Evolutionary conservation across 2,888 invertebrate genomes (phyloP).

Genomic region (Polyploca ridens): DNA sequence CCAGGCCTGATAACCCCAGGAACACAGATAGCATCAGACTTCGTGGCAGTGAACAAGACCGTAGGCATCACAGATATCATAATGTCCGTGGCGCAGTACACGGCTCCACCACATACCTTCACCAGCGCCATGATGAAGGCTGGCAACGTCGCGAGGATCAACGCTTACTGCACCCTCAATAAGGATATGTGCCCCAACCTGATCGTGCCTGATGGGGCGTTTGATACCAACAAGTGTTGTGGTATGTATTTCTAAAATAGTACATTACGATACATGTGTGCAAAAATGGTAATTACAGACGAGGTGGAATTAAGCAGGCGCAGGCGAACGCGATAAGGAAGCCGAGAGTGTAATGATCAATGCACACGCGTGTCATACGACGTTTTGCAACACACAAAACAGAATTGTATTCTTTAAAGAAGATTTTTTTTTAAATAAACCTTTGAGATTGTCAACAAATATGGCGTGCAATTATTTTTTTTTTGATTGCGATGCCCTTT

Average conservation of each 20-base stretch:
- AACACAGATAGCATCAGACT: background rate
- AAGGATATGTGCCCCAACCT: slow-evolving; percentile 42
- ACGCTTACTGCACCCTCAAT: slow-evolving; percentile 51
- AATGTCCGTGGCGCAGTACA: slow-evolving; percentile 22
- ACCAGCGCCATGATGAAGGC: slow-evolving; percentile 31
- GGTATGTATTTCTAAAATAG: slow-evolving; percentile 46
- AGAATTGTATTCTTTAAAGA: too few species aligned
- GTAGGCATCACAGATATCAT: slow-evolving; percentile 12
- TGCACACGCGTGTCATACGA: too few species aligned
- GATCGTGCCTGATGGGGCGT: slow-evolving; percentile 18
- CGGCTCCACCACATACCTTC: slow-evolving; percentile 52
- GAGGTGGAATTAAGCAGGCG: too few species aligned
- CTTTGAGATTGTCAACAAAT: too few species aligned
- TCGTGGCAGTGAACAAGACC: background rate
- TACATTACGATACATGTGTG: too few species aligned
- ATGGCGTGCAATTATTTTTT: too few species aligned
- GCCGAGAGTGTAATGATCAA: too few species aligned
- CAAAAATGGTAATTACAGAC: too few species aligned
- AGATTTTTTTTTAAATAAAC: too few species aligned
- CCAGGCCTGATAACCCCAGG: background rate
- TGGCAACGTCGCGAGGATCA: slow-evolving; percentile 38
- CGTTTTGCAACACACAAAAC: too few species aligned
- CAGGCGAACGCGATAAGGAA: too few species aligned
- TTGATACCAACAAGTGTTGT: slow-evolving; percentile 48
- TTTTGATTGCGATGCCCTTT: too few species aligned